phyloP scores from a whole-genome alignment of 2,888 invertebrate species.

The Elegia similella region DNA sequence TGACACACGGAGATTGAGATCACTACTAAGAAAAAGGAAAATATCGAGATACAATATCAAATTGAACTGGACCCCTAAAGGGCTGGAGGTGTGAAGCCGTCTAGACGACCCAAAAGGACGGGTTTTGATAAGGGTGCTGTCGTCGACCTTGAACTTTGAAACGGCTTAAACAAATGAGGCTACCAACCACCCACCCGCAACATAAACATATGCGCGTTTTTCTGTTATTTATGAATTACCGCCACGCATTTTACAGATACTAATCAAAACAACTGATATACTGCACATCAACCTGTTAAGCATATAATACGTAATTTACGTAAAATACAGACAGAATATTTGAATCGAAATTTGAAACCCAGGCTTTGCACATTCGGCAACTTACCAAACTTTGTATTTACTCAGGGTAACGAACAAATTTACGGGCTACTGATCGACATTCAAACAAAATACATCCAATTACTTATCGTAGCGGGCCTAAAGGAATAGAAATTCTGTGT shows the following conservation, averaged over 20 bases:
- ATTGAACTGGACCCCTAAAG: slow-evolving; percentile 66
- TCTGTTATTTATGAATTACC: slow-evolving; percentile 6
- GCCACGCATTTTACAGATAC: neutral
- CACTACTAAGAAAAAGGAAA: slow-evolving; percentile 28
- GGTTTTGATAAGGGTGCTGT: slow-evolving; percentile 75
- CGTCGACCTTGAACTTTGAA: slow-evolving; percentile 75
- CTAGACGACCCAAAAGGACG: slow-evolving; percentile 77
- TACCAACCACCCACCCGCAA: slow-evolving; percentile 41
- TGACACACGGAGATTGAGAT: neutral
- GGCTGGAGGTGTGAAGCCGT: slow-evolving; percentile 76
- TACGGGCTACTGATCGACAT: slow-evolving; percentile 54
- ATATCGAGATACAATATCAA: slow-evolving; percentile 52
- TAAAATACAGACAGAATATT: neutral
- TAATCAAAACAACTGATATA: neutral
- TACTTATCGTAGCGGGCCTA: slow-evolving; percentile 51
- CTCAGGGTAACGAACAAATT: slow-evolving; percentile 52
- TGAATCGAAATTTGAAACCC: slow-evolving; percentile 19
- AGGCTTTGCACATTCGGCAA: slow-evolving; percentile 30
- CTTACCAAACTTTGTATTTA: slow-evolving; percentile 45
- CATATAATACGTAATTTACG: neutral
- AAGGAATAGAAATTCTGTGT: slow-evolving; percentile 48
- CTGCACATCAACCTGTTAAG: neutral
- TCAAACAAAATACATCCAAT: slow-evolving; percentile 61
- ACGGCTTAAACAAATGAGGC: slow-evolving; percentile 74
- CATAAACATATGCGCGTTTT: slow-evolving; percentile 37